Evolutionary conservation across 2,888 invertebrate species (phyloP).

Genomic region (Microdon myrmicae): DNA sequence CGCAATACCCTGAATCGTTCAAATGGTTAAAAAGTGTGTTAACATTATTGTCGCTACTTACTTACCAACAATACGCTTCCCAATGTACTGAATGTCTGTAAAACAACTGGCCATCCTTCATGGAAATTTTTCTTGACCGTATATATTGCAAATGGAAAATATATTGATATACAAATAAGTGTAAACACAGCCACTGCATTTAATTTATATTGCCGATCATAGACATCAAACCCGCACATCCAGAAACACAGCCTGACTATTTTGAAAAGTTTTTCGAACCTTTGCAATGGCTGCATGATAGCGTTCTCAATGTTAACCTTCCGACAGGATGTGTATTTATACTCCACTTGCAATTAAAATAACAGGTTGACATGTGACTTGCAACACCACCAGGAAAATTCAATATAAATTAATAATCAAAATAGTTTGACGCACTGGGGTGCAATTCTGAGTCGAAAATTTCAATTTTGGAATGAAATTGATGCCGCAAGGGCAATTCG

Average conservation of each 20-base stretch:
- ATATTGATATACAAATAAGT: constrained; percentile 11
- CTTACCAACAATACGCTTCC: constrained; percentile 30
- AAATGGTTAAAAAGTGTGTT: too few relatives aligned
- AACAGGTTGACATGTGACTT: too few relatives aligned
- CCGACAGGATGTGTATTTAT: constrained; percentile 1
- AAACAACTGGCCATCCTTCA: constrained; percentile 10
- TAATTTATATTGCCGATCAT: constrained; percentile 14
- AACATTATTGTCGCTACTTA: too few relatives aligned
- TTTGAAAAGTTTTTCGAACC: constrained; percentile 10
- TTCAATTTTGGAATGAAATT: too few relatives aligned
- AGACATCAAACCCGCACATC: constrained; percentile 25
- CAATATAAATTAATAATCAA: too few relatives aligned
- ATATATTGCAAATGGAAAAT: constrained; percentile 29
- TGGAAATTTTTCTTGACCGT: constrained; percentile 18
- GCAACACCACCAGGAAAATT: too few relatives aligned
- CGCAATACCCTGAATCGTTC: constrained; percentile 28
- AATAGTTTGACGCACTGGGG: too few relatives aligned
- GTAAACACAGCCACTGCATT: constrained; percentile 20
- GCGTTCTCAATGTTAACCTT: not conserved
- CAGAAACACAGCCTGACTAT: constrained; percentile 7
- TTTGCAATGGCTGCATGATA: constrained; percentile 29
- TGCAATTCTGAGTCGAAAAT: too few relatives aligned
- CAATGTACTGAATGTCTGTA: too few relatives aligned
- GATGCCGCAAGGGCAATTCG: too few relatives aligned
- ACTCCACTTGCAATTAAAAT: too few relatives aligned